A percentile compares a stretch with the other conserved stretches of the same genome.
These are phyloP conservation scores for Bradypodion pumilum DNA, from an alignment of 2,797 vertebrate genomes.

Conservation along the genomic window DNA sequence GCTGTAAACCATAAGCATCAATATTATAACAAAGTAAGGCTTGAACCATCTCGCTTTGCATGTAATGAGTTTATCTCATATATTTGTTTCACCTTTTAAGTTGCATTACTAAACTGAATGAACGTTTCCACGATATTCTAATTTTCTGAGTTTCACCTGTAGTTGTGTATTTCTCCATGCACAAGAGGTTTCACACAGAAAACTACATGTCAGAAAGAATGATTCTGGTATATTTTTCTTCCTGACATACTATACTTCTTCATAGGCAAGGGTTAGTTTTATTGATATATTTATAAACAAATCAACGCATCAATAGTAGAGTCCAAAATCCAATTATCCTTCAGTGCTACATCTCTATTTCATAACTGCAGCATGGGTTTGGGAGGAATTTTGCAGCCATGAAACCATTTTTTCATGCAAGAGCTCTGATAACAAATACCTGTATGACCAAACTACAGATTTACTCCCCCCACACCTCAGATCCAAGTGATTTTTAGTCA, in stretches of 20 bases:
- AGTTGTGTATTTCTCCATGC: neutral
- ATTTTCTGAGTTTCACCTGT: too few relatives aligned
- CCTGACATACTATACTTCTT: neutral
- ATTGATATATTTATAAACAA: too few relatives aligned
- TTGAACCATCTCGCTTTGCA: too few relatives aligned
- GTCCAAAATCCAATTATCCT: neutral
- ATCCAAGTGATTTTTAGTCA: neutral
- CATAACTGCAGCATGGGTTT: neutral
- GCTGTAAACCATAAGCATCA: too few relatives aligned
- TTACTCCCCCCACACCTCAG: too few relatives aligned
- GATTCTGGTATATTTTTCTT: neutral
- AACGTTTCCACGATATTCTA: too few relatives aligned
- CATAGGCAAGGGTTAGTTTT: neutral
- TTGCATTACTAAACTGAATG: too few relatives aligned
- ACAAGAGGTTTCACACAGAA: neutral
- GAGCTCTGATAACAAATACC: neutral
- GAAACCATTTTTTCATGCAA: neutral
- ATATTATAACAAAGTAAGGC: too few relatives aligned
- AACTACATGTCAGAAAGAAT: neutral
- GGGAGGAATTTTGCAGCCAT: neutral
- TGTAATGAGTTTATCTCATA: too few relatives aligned
- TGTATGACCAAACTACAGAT: neutral
- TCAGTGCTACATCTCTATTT: neutral
- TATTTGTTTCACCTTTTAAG: too few relatives aligned
- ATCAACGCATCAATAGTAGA: neutral